Conservation (phyloP, 2,113 vertebrate species). For the Neofelis nebulosa region DNA sequence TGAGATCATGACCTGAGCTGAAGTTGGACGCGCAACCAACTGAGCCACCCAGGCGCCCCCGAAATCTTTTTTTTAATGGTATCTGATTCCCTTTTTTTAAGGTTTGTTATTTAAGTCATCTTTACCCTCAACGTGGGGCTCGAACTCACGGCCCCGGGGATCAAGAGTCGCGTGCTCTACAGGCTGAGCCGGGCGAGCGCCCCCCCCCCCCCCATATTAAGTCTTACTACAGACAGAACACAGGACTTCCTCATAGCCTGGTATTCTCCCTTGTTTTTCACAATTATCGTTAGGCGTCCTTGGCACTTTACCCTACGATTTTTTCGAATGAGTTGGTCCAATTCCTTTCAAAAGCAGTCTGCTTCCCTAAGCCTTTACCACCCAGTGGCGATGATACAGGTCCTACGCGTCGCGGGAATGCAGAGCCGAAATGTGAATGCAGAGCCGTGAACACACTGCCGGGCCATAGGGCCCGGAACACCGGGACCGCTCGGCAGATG, state of each 20-base stretch:
- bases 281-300: not conserved
- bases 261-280: not conserved
- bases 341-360: not conserved
- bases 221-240: not conserved
- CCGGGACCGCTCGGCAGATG: fast-evolving
- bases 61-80: no score
- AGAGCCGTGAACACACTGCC: not conserved
- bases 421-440: no score
- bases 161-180: not conserved
- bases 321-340: not conserved
- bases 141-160: not conserved
- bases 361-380: not conserved
- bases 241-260: not conserved
- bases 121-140: not conserved
- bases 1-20: no score
- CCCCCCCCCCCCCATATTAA: not conserved
- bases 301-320: not conserved
- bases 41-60: no score
- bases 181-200: not conserved
- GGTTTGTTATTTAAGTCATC: not conserved
- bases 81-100: no score
- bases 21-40: no score
- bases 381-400: not conserved
- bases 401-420: fast-evolving
- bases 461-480: not conserved